phyloP scores from a whole-genome alignment of 2,797 vertebrate species.

The Kryptolebias ocellatus region DNA sequence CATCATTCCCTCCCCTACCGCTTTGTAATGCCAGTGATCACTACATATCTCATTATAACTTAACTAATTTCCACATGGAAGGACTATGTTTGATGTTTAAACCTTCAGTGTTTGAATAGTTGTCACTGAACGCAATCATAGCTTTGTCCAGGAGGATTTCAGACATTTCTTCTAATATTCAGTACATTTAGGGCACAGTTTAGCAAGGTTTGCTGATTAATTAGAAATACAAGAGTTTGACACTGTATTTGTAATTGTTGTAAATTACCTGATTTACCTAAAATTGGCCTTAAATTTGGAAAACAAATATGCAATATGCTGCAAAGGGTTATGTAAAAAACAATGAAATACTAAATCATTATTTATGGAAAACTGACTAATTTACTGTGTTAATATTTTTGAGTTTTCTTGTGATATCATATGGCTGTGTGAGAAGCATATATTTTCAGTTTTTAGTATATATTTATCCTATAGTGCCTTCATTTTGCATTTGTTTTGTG shows the following conservation, averaged over 20 bases:
- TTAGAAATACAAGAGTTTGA: not conserved
- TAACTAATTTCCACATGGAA: constrained; percentile 48
- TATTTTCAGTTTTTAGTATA: not conserved
- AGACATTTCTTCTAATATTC: constrained; percentile 12
- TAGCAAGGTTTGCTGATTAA: constrained; percentile 29
- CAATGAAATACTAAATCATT: not conserved
- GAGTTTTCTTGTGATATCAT: too few species aligned
- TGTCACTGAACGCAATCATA: constrained; percentile 31
- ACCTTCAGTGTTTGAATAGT: constrained; percentile 20
- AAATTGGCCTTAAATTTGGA: not conserved
- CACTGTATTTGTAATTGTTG: not conserved
- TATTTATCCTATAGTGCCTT: not conserved
- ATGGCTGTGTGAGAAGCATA: not conserved
- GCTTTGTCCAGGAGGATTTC: constrained; percentile 30
- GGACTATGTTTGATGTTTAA: constrained; percentile 28
- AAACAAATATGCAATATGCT: not conserved
- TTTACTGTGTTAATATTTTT: too few species aligned
- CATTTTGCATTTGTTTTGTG: not conserved
- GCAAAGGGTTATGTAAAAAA: not conserved
- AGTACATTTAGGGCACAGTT: constrained; percentile 28
- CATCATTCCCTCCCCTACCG: constrained; percentile 39
- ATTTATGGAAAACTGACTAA: not conserved
- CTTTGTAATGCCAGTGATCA: constrained; percentile 55
- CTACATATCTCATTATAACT: constrained; percentile 48
- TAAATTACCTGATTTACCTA: not conserved